Percentiles rank a stretch among this genome's conserved stretches.
These are phyloP conservation scores for Bradypodion ventrale DNA, from an alignment of 2,797 vertebrate genomes.

Conservation along the genomic window DNA sequence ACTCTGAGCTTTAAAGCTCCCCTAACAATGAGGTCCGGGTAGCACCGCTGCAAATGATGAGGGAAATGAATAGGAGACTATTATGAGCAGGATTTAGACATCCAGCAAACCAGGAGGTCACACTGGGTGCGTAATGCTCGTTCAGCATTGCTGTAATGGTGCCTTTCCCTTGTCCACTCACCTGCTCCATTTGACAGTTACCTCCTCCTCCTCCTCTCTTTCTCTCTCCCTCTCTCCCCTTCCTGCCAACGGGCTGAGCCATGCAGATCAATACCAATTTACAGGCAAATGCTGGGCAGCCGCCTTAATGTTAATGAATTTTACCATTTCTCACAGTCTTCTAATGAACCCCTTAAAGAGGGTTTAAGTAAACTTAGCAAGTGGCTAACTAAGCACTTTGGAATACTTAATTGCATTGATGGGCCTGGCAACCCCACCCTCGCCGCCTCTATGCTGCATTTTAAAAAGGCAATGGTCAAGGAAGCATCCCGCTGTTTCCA, in stretches of 20 bases:
- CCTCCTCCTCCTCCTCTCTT: slow-evolving; percentile 18
- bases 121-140: slow-evolving; percentile 60
- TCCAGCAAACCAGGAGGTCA: slow-evolving; percentile 64
- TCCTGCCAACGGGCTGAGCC: slow-evolving; percentile 38
- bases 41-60: slow-evolving; percentile 63
- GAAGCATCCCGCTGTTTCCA: slow-evolving; percentile 12
- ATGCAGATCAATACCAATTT: slow-evolving; percentile 85
- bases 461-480: slow-evolving; percentile 26
- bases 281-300: slow-evolving; percentile 84
- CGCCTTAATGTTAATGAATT: slow-evolving; percentile 84
- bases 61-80: slow-evolving; percentile 60
- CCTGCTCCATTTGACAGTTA: slow-evolving; percentile 66
- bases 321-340: slow-evolving; percentile 76
- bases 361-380: slow-evolving; percentile 80
- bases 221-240: background rate
- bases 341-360: slow-evolving; percentile 81
- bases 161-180: slow-evolving; percentile 65
- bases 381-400: slow-evolving; percentile 64
- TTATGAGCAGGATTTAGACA: slow-evolving; percentile 75
- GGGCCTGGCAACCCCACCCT: slow-evolving; percentile 6
- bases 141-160: slow-evolving; percentile 47
- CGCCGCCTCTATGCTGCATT: slow-evolving; percentile 15
- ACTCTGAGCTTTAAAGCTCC: slow-evolving; percentile 76
- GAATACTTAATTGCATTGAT: slow-evolving; percentile 57
- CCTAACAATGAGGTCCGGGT: slow-evolving; percentile 68